Conservation (phyloP, 2,888 invertebrate genomes). For the Pemphredon lugubris region DNA sequence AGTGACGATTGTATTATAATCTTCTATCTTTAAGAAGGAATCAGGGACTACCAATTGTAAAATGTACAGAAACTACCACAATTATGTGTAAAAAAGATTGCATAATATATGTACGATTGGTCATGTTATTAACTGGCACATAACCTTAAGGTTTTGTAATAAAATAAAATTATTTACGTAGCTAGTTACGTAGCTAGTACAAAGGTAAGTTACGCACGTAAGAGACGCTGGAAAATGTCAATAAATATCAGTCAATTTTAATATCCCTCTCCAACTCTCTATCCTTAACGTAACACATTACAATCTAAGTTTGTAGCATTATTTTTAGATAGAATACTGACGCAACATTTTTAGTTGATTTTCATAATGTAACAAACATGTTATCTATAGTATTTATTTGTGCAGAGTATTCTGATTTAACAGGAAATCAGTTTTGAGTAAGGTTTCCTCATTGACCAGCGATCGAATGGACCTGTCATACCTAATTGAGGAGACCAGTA, state of each 20-base stretch:
- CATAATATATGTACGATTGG: constrained; percentile 18
- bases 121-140: constrained; percentile 19
- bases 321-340: constrained; percentile 16
- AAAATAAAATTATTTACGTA: constrained; percentile 19
- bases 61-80: constrained; percentile 51
- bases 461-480: constrained; percentile 77
- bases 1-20: constrained; percentile 48
- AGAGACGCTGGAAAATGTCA: constrained; percentile 54
- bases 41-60: constrained; percentile 61
- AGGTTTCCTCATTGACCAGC: constrained; percentile 74
- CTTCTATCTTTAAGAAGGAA: constrained; percentile 51
- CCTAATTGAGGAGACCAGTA: constrained; percentile 85
- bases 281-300: no score
- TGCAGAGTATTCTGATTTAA: no score
- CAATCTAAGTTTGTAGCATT: not conserved
- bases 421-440: constrained; percentile 76
- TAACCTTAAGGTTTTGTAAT: constrained; percentile 51
- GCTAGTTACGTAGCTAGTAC: constrained; percentile 31
- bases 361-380: not conserved
- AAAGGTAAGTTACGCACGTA: constrained; percentile 42
- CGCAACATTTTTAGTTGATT: not conserved
- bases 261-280: constrained; percentile 17
- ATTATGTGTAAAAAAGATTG: constrained; percentile 37
- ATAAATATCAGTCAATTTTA: constrained; percentile 66
- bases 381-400: not conserved